Percentiles rank a stretch among this genome's conserved stretches.
phyloP scores from a whole-genome alignment of 2,888 invertebrate species.

The Campoletis raptor region DNA sequence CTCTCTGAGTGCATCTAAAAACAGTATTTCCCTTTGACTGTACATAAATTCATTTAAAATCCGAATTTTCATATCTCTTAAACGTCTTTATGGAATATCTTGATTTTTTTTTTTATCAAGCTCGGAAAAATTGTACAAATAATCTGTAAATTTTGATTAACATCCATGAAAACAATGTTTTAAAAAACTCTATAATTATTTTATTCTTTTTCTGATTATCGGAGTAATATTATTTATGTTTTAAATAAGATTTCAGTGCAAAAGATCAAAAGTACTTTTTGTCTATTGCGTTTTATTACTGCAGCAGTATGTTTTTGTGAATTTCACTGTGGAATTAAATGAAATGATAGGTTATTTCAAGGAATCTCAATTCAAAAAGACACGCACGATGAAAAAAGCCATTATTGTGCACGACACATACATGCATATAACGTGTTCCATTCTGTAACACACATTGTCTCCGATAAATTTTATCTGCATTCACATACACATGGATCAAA shows the following conservation, averaged over 20 bases:
- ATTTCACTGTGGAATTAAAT: neutral
- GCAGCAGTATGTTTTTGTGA: neutral
- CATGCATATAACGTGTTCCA: slow-evolving; percentile 45
- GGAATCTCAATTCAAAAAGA: slow-evolving; percentile 15
- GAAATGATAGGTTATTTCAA: neutral
- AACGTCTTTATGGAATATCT: too few relatives aligned
- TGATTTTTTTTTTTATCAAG: too few relatives aligned
- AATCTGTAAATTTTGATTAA: too few relatives aligned
- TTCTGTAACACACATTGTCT: slow-evolving; percentile 28
- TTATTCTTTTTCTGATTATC: too few relatives aligned
- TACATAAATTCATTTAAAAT: too few relatives aligned
- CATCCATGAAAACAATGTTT: too few relatives aligned
- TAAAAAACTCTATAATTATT: neutral
- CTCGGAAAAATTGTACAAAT: too few relatives aligned
- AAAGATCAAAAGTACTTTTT: neutral
- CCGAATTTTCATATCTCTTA: too few relatives aligned
- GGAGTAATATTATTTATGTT: neutral
- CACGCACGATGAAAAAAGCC: slow-evolving; percentile 8
- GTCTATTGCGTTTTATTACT: neutral
- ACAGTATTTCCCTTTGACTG: too few relatives aligned
- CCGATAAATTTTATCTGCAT: slow-evolving; percentile 11
- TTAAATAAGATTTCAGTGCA: neutral
- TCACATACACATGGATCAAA: slow-evolving; percentile 7
- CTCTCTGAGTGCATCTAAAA: neutral
- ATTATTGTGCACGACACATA: slow-evolving; percentile 29